A percentile compares a stretch with the other conserved stretches of the same genome.
Evolutionary conservation across 2,888 invertebrate genomes (phyloP).

Genomic region (Hypomecis atomaria): DNA sequence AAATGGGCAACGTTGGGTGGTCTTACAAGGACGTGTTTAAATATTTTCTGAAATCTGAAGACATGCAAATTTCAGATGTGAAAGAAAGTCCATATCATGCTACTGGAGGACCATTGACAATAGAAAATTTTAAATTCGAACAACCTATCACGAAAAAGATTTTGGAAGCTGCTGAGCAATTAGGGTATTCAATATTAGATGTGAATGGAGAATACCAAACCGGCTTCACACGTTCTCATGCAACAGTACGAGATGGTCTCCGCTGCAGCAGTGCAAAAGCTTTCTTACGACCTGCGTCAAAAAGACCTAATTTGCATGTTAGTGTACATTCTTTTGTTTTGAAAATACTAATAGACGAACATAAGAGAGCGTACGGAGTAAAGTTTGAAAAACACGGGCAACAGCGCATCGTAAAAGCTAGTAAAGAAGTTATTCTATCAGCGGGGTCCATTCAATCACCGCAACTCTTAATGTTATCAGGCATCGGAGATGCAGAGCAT

Average conservation of each 20-base stretch:
- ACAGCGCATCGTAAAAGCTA: slow-evolving; percentile 84
- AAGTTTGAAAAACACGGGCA: slow-evolving; percentile 85
- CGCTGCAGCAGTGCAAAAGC: slow-evolving; percentile 94
- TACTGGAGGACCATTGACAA: slow-evolving; percentile 88
- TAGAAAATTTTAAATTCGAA: slow-evolving; percentile 89
- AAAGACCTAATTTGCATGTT: slow-evolving; percentile 90
- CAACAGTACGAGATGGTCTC: slow-evolving; percentile 90
- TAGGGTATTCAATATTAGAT: slow-evolving; percentile 89
- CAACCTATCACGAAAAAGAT: slow-evolving; percentile 89
- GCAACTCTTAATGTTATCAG: slow-evolving; percentile 94
- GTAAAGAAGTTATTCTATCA: slow-evolving; percentile 92
- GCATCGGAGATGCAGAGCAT: slow-evolving; percentile 89
- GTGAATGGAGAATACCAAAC: slow-evolving; percentile 92
- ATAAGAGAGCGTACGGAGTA: slow-evolving; percentile 87
- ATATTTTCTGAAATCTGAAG: slow-evolving; percentile 92
- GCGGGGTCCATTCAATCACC: slow-evolving; percentile 94
- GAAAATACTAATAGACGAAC: slow-evolving; percentile 86
- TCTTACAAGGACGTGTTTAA: slow-evolving; percentile 89
- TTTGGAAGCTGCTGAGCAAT: slow-evolving; percentile 87
- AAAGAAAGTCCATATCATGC: slow-evolving; percentile 87
- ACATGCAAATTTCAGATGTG: slow-evolving; percentile 87
- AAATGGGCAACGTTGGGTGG: slow-evolving; percentile 91
- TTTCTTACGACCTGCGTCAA: slow-evolving; percentile 87
- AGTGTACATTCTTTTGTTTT: slow-evolving; percentile 88
- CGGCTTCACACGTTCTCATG: slow-evolving; percentile 91